Evolutionary conservation across 2,797 vertebrate genomes (phyloP), one percentile per base, ranked within the genome.

Genomic region (Menidia menidia): DNA sequence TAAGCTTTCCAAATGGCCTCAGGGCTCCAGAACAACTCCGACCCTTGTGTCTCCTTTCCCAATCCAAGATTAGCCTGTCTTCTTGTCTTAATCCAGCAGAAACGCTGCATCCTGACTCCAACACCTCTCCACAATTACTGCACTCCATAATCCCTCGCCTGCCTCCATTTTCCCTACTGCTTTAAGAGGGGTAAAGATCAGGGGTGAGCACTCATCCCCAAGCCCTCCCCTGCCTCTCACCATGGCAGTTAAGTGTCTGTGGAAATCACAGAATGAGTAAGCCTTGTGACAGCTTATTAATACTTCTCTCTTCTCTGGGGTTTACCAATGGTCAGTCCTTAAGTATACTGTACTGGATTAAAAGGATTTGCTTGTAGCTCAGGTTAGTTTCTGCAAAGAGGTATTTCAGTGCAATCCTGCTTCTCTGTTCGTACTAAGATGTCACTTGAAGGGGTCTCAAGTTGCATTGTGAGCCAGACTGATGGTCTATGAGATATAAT

Each of bases 61-160:
- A 93, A 93, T 94, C 93, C 92, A 83, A 92, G 93, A 94, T 94
- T 94, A 94, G 93, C 90, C 91, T 87, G 87, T 93, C 92, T 92
- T 92, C 92, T 93, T 93, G 91, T 93, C 90, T 94, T 94, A 95
- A 95, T 95, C 94, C 94, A 93, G 90, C 92, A 90, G 92, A 92
- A 94, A 94, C 88, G 91, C 92, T 75, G 90, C 93, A 94, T 94
- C 93, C 92, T 88, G 93, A 93, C 93, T 95, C 92, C 91, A 92
- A 92, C 93, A 93, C 93, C 93, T 94, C 93, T 91, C 92, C 88
- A 94, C 93, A 94, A 95, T 95, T 95, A 95, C 91, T 86, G 91
- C 90, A 89, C 87, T 88, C 92, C 90, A 87, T 95, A 95, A 95
- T 95, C 93, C 92, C 84, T 88, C 82, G 90, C 89, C 88, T 91